Conservation (phyloP, 2,113 vertebrate species). For the Colaptes auratus region DNA sequence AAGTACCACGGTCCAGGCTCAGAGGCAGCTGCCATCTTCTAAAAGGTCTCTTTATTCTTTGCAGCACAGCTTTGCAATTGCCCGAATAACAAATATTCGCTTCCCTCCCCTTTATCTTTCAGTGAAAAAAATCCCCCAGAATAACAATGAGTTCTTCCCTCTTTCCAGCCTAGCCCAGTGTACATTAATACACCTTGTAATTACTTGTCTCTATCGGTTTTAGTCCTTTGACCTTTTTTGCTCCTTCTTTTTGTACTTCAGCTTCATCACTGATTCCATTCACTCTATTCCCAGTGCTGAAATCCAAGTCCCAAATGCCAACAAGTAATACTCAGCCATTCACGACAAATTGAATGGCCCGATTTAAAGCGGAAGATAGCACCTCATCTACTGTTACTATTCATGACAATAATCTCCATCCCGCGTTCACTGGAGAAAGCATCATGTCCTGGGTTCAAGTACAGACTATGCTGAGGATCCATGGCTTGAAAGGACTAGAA, state of each 20-base stretch:
- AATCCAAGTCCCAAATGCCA: constrained; percentile 82
- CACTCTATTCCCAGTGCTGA: constrained; percentile 81
- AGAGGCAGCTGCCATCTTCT: constrained; percentile 75
- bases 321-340: constrained; percentile 71
- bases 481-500: constrained; percentile 30
- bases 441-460: constrained; percentile 11
- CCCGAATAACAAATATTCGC: constrained; percentile 69
- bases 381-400: constrained; percentile 48
- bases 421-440: constrained; percentile 20
- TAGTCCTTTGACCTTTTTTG: constrained; percentile 72
- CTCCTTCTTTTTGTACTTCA: constrained; percentile 75
- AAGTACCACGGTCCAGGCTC: constrained; percentile 78
- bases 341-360: constrained; percentile 67
- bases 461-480: not conserved
- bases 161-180: constrained; percentile 28
- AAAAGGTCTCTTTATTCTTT: constrained; percentile 81
- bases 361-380: constrained; percentile 62
- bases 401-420: constrained; percentile 14
- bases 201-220: constrained; percentile 75
- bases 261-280: constrained; percentile 76
- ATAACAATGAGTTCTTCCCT: constrained; percentile 66
- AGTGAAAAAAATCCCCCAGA: not conserved
- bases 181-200: constrained; percentile 78
- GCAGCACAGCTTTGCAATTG: constrained; percentile 61
- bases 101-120: constrained; percentile 63